Base-by-base conservation (phyloP, 2,113 vertebrate species). In the Corythoichthys haematopterus region DNA sequence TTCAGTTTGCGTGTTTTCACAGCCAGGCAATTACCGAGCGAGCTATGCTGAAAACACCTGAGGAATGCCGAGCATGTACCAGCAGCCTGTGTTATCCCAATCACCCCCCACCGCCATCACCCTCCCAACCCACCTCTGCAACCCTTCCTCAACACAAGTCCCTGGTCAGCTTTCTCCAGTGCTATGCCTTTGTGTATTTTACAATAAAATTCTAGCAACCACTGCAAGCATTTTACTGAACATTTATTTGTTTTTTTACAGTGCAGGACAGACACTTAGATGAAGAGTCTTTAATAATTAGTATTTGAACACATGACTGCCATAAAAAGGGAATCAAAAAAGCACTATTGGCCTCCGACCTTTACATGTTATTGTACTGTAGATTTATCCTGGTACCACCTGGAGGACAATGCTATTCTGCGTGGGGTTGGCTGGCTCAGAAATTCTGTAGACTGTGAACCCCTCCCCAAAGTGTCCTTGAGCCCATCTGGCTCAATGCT, bases 61-160 rank as follows among this genome's bases (percentile, higher is more conserved):
- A 90, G 87, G 88, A 92, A 91, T 91, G 84, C 47, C 15, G 77
- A 85, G 86, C 80, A 91, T 91, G 87, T 83, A 86, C 63, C 80
- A 85, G 76, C 80, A 76, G 69, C 65, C 75, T 78, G 74, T 77
- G 65, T 65, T 81, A 78, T 73, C 69, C 68, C 28, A 70, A 65
- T 72, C 65, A 69, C 75, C 66, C 57, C 65, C 40, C 66, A 28
- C 71, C 47, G 61, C 56, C 68, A 60, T 60, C 76, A 51, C 50
- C 11, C 43, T 37, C 66, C 64, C 28, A 14, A 2, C 48, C 69
- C 51, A 69, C 35, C 72, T 68, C 63, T 65, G 65, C 55, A 62
- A 65, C 71, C 77, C 78, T 76, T 80, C 79, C 78, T 72, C 80
- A 77, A 13, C 59, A 66, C 20, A 45, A 51, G 51, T 60, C 36